Conservation (phyloP, 2,888 invertebrate genomes). For the Cistogaster globosa region DNA sequence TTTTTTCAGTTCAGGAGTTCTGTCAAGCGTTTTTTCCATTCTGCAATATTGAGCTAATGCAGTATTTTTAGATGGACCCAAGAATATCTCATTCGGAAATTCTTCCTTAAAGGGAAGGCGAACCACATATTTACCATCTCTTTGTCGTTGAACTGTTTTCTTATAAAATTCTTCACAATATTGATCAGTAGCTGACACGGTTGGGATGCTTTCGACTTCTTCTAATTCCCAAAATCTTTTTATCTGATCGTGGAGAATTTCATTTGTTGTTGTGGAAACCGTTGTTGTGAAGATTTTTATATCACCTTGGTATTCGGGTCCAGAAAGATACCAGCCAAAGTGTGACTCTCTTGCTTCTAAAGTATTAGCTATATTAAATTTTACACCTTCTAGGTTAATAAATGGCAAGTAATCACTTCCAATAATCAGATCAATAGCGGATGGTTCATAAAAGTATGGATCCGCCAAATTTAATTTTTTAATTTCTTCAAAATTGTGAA, state of each 20-base stretch:
- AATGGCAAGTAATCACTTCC: conserved; percentile 31
- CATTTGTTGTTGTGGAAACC: background rate
- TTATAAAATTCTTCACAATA: background rate
- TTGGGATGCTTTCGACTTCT: background rate
- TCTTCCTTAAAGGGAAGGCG: no score
- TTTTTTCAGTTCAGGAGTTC: no score
- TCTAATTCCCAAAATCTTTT: conserved; percentile 34
- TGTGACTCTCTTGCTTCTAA: conserved; percentile 5
- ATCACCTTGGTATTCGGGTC: background rate
- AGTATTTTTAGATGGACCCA: background rate
- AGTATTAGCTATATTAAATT: background rate
- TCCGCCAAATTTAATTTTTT: conserved; percentile 18
- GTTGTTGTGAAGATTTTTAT: background rate
- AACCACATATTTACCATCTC: background rate
- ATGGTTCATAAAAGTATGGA: conserved; percentile 21
- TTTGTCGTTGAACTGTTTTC: background rate
- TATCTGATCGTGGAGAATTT: conserved; percentile 11
- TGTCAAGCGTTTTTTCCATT: background rate
- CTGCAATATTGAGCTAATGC: background rate
- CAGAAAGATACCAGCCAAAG: no score
- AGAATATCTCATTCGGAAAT: conserved; percentile 1
- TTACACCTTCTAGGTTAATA: background rate
- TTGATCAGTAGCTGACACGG: no score
- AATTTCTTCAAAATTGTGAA: background rate
- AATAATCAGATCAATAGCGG: conserved; percentile 28